These are phyloP conservation scores for Oppia nitens DNA, from an alignment of 1,140 invertebrate species.

Conservation along the genomic window DNA sequence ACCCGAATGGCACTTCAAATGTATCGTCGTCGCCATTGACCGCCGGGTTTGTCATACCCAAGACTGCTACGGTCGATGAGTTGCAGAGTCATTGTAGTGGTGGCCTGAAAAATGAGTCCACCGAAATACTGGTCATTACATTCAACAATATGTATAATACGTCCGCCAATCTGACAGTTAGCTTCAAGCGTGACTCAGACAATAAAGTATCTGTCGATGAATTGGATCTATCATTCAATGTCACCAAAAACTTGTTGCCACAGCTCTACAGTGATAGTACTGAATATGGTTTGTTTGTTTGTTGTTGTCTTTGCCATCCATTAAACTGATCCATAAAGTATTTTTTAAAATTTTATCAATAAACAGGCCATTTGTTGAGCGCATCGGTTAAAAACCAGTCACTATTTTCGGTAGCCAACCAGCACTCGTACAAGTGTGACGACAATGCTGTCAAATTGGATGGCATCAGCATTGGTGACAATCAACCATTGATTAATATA, in stretches of 20 bases:
- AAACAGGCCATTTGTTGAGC: background rate
- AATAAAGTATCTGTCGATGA: background rate
- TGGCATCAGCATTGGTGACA: background rate
- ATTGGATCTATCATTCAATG: background rate
- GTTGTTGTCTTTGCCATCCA: too few relatives aligned
- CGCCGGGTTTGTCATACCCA: background rate
- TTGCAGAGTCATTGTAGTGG: background rate
- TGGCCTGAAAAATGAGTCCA: background rate
- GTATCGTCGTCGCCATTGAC: too few relatives aligned
- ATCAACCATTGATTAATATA: too few relatives aligned
- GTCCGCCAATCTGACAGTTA: background rate
- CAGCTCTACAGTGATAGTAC: background rate
- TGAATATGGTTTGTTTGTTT: background rate
- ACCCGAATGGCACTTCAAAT: background rate
- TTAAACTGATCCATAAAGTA: background rate
- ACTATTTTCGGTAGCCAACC: background rate
- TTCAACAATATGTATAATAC: background rate
- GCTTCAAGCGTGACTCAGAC: background rate
- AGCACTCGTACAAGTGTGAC: background rate
- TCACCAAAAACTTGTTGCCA: background rate
- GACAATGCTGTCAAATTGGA: background rate
- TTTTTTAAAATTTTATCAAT: background rate
- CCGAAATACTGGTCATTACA: background rate
- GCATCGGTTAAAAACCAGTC: background rate
- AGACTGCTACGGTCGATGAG: background rate